phyloP scores from a whole-genome alignment of 1,140 invertebrate genomes.

The Subanguina moxae region DNA sequence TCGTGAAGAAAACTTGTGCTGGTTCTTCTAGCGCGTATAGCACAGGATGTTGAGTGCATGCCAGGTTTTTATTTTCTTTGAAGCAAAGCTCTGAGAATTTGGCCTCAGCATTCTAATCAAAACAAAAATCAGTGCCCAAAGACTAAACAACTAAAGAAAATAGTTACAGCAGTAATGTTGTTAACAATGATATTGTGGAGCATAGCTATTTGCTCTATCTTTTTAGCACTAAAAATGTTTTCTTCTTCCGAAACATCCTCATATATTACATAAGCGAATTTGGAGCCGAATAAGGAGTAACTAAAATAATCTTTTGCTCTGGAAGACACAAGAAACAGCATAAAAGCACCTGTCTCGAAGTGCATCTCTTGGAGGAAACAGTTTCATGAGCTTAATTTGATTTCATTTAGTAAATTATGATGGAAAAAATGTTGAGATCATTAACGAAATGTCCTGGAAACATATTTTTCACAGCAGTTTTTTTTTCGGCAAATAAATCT shows the following conservation, averaged over 20 bases:
- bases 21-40: constrained; percentile 40
- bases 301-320: neutral
- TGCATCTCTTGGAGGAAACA: constrained; percentile 48
- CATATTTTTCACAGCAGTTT: too few relatives aligned
- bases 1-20: constrained; percentile 19
- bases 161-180: neutral
- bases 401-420: too few relatives aligned
- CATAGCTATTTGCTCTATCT: constrained; percentile 17
- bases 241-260: constrained; percentile 27
- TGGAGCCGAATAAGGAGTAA: constrained; percentile 43
- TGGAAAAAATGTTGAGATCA: too few relatives aligned
- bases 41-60: constrained; percentile 39
- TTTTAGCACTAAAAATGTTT: constrained; percentile 28
- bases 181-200: constrained; percentile 26
- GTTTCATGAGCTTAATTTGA: constrained; percentile 34
- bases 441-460: too few relatives aligned
- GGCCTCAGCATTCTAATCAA: neutral
- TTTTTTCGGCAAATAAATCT: too few relatives aligned
- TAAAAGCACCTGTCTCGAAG: constrained; percentile 49
- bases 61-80: constrained; percentile 11
- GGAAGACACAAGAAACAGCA: constrained; percentile 16
- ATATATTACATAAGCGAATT: constrained; percentile 49
- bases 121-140: neutral
- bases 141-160: neutral
- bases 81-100: neutral